phyloP scores from a whole-genome alignment of 2,113 vertebrate genomes.

The Acrocephalus arundinaceus region DNA sequence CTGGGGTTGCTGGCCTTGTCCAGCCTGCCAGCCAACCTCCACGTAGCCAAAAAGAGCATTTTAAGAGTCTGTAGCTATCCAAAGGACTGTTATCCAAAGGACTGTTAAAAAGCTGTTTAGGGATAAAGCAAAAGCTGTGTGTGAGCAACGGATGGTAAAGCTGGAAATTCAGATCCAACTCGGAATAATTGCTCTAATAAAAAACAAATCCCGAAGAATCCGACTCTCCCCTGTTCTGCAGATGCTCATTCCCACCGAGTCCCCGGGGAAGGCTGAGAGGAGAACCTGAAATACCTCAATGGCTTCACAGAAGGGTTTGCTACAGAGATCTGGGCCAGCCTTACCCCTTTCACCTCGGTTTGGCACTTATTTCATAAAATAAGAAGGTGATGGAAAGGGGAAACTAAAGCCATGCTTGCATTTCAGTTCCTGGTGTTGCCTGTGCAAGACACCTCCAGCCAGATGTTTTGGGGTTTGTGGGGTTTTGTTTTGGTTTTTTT shows the following conservation, averaged over 20 bases:
- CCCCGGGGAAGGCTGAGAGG: not conserved
- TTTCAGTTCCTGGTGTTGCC: slow-evolving; percentile 31
- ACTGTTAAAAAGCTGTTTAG: not conserved
- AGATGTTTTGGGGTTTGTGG: not conserved
- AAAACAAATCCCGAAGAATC: not conserved
- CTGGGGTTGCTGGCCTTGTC: not conserved
- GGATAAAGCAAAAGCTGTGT: not conserved
- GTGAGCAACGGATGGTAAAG: not conserved
- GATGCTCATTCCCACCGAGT: not conserved
- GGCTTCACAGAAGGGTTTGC: not conserved
- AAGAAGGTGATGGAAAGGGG: not conserved
- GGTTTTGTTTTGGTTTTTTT: not conserved
- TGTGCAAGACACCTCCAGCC: slow-evolving; percentile 48
- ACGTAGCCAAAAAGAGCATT: not conserved
- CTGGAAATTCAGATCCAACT: not conserved
- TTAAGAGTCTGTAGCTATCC: not conserved
- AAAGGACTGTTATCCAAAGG: slow-evolving; percentile 1
- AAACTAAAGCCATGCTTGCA: slow-evolving; percentile 32
- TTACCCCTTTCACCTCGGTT: not conserved
- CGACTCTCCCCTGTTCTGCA: not conserved
- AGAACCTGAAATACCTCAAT: not conserved
- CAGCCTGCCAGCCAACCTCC: not conserved
- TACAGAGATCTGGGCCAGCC: not conserved
- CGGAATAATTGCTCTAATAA: not conserved
- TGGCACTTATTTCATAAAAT: slow-evolving; percentile 15